Conservation (phyloP, 2,113 vertebrate genomes). For the Pteronura brasiliensis region DNA sequence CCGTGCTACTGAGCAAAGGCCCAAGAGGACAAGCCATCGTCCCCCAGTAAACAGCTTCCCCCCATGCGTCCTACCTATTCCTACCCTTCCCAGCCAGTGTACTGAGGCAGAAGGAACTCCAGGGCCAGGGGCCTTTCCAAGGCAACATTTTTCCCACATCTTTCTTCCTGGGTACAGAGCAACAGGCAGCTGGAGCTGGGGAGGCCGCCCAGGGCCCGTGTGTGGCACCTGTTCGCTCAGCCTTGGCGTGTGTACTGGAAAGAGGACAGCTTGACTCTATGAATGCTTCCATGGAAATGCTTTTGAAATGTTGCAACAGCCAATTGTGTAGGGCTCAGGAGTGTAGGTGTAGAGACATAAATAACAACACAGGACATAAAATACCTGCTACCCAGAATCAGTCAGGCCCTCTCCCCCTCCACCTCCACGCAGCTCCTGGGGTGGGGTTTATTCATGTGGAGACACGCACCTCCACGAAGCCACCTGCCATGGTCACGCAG, state of each 20-base stretch:
- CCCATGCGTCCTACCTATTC: neutral
- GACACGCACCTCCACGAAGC: neutral
- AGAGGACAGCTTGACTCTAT: constrained; percentile 36
- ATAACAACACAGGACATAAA: constrained; percentile 60
- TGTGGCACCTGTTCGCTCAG: neutral
- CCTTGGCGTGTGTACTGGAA: neutral
- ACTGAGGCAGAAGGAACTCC: neutral
- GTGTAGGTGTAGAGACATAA: constrained; percentile 60
- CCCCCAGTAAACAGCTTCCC: neutral
- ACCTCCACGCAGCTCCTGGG: neutral
- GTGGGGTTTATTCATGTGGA: neutral
- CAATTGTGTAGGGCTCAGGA: constrained; percentile 12
- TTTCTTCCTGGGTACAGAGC: neutral
- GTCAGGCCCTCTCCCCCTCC: neutral
- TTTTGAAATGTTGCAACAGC: constrained; percentile 37
- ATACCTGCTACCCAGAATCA: constrained; percentile 55
- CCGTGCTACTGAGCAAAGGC: neutral
- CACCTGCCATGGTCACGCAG: neutral
- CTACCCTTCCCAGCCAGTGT: neutral
- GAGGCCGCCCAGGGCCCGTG: neutral
- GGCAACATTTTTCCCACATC: neutral
- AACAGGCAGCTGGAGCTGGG: neutral
- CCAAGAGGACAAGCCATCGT: neutral
- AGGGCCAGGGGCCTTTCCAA: neutral
- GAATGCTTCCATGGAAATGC: constrained; percentile 63